These are phyloP conservation scores for Hydrocynus forskahlii DNA, from an alignment of 2,797 vertebrate species.

Conservation along the genomic window DNA sequence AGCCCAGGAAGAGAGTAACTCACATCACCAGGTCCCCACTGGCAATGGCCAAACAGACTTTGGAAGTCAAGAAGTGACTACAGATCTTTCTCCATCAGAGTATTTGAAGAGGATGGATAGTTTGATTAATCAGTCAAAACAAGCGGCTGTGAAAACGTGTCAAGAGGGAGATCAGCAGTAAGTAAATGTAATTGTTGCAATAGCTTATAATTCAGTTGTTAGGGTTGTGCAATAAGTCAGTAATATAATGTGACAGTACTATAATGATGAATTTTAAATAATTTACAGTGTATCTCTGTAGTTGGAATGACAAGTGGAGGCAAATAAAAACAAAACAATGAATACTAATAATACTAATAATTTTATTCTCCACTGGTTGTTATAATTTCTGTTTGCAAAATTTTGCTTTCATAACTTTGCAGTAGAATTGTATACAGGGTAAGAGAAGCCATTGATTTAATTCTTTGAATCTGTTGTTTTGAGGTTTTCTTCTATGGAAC, in stretches of 20 bases:
- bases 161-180: constrained; percentile 75
- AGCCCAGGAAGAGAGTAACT: constrained; percentile 8
- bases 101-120: constrained; percentile 87
- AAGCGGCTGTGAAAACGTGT: constrained; percentile 80
- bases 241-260: no score
- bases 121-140: constrained; percentile 86
- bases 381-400: background rate
- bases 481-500: constrained; percentile 50
- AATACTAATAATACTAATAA: no score
- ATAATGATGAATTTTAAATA: no score
- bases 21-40: background rate
- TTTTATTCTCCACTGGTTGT: background rate
- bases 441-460: background rate
- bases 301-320: no score
- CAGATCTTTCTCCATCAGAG: constrained; percentile 80
- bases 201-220: background rate
- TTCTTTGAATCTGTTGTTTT: background rate
- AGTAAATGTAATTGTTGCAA: constrained; percentile 33
- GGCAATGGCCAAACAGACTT: constrained; percentile 50
- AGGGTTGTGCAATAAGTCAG: no score
- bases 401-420: background rate
- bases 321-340: no score
- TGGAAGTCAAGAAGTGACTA: constrained; percentile 26
- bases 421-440: background rate
- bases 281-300: no score